Conservation (phyloP, 2,797 vertebrate genomes). For the Oreochromis grahami region DNA sequence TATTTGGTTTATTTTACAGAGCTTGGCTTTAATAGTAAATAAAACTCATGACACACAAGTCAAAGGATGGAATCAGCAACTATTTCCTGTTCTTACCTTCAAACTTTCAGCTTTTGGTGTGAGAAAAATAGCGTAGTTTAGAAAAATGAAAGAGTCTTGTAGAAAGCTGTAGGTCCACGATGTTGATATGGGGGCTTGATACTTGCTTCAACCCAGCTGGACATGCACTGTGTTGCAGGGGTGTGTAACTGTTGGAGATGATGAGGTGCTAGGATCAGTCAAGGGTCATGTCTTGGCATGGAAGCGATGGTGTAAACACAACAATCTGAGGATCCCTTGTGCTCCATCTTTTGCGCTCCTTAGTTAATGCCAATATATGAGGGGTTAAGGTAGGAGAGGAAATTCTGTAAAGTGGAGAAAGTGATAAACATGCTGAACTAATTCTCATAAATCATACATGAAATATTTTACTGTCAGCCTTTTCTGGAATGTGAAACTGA, state of each 20-base stretch:
- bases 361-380: constrained; percentile 56
- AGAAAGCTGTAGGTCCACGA: constrained; percentile 29
- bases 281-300: constrained; percentile 49
- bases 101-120: constrained; percentile 36
- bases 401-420: constrained; percentile 51
- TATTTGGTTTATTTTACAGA: constrained; percentile 22
- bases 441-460: background rate
- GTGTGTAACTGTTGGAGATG: constrained; percentile 29
- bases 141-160: constrained; percentile 12
- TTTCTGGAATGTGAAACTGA: background rate
- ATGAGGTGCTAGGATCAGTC: constrained; percentile 41
- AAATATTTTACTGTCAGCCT: background rate
- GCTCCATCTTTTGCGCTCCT: constrained; percentile 52
- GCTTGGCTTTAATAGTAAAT: constrained; percentile 33
- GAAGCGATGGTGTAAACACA: constrained; percentile 37
- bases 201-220: constrained; percentile 38
- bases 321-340: constrained; percentile 42
- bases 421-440: background rate
- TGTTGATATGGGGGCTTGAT: constrained; percentile 14
- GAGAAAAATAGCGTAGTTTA: constrained; percentile 23
- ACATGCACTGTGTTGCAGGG: constrained; percentile 38
- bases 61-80: constrained; percentile 34
- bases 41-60: constrained; percentile 41
- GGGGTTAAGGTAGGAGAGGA: constrained; percentile 58
- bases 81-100: constrained; percentile 44